Percentiles rank a stretch among this genome's conserved stretches.
Conservation (phyloP, 2,888 invertebrate genomes). For the Drosophila ustulata region DNA sequence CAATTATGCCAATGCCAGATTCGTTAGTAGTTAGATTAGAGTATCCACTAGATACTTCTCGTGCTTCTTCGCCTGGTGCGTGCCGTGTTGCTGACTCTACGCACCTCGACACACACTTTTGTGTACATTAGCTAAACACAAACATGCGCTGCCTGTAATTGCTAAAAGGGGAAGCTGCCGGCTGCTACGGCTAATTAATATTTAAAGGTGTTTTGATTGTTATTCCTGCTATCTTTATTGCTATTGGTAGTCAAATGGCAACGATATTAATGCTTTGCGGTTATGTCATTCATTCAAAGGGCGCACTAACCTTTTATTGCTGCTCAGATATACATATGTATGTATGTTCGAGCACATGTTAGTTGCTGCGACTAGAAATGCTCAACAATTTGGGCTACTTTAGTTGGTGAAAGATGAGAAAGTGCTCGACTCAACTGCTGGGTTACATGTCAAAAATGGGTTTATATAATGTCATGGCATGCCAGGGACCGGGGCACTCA, state of each 20-base stretch:
- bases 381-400: slow-evolving; percentile 33
- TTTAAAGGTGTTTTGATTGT: slow-evolving; percentile 73
- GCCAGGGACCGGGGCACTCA: slow-evolving; percentile 12
- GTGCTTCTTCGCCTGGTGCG: slow-evolving; percentile 1
- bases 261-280: slow-evolving; percentile 41
- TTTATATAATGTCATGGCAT: slow-evolving; percentile 40
- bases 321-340: slow-evolving; percentile 3
- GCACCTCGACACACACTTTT: slow-evolving; percentile 70
- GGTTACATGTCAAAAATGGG: slow-evolving; percentile 24
- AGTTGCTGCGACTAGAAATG: slow-evolving; percentile 15
- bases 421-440: slow-evolving; percentile 28
- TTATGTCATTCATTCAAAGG: slow-evolving; percentile 68
- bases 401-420: slow-evolving; percentile 67
- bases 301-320: slow-evolving; percentile 25
- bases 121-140: slow-evolving; percentile 27
- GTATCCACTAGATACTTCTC: slow-evolving; percentile 31
- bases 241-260: slow-evolving; percentile 28
- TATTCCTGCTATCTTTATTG: slow-evolving; percentile 21
- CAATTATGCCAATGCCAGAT: slow-evolving; percentile 61
- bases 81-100: slow-evolving; percentile 46
- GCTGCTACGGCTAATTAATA: slow-evolving; percentile 69
- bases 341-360: background rate
- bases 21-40: slow-evolving; percentile 52
- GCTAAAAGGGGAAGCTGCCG: slow-evolving; percentile 37
- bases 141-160: slow-evolving; percentile 41